Base-by-base conservation (phyloP, 2,797 vertebrate species). In the Brachyrhaphis roseni region DNA sequence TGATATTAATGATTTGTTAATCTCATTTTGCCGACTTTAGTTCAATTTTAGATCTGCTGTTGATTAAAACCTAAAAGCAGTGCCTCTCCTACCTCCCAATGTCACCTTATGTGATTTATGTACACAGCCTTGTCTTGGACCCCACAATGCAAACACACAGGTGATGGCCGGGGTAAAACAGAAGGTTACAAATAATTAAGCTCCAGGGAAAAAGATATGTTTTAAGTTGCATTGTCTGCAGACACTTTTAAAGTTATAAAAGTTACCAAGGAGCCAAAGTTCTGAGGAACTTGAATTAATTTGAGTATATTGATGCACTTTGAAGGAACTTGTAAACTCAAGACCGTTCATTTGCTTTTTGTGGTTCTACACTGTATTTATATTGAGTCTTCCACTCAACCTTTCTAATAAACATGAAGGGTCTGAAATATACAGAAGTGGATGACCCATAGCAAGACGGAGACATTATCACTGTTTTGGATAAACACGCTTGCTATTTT, bases 401-500 rank as follows among this genome's bases (percentile, higher is more conserved):
- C 4, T 36, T 23, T 11, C n/a, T 20, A 16, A 23, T 55, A 59
- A 72, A 23, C 20, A 10, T 18, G 36, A 55, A 28, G 20, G 3
- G 39, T 45, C 36, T 43, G 26, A 55, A 70, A 36, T 34, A 2
- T 45, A 47, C 41, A 12, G 15, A 45, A 46, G 28, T 75, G 73
- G 47, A 5, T 75, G 74, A 74, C 31, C 36, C 15, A 20, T 15
- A 68, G 15, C 12, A 75, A 46, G 10, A 51, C 72, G 28, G 70
- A 31, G 36, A 53, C 53, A 46, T 72, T 66, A 80, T 82, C 39
- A 36, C 51, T 45, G 8, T 87, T 88, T 91, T 81, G 83, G 64
- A 80, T 87, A 89, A 91, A 89, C 83, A 90, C 46, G 1, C 1
- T 45, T 89, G 78, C 53, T 88, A 75, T 89, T 92, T 87, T 88